Base-by-base conservation (phyloP, 2,113 vertebrate genomes). In the Urocitellus parryii region DNA sequence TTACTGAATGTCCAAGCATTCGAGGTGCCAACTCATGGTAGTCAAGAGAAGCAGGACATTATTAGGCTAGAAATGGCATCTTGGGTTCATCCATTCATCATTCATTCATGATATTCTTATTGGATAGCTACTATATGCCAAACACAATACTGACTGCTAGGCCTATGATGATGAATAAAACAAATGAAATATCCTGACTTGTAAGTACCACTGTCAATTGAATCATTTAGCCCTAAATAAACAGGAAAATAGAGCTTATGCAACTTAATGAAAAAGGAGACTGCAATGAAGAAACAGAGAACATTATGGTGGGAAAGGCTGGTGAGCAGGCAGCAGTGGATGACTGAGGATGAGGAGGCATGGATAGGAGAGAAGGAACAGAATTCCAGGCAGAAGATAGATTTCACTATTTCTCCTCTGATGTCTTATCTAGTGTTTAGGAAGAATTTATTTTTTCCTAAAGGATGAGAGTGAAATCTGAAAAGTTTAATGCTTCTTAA, bases 401-500 rank as follows among this genome's bases (percentile, higher is more conserved):
- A 58, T 58, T 58, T 58, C 20, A 42, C 0, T 16, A n/a, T 76
- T 83, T 95, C 32, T 91, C 68, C 37, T 93, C 63, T 70, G 8
- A 39, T 56, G 63, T 56, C 8, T 51, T 80, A 68, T 8, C 32
- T 79, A 29, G 27, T 37, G 0, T 86, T 91, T 78, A 4, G 39
- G 85, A 94, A 8, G 14, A 96, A 56, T 51, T 14, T 73, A 16
- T 48, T 79, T 27, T 42, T 45, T 42, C n/a, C 39, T 81, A 34
- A 9, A 95, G 37, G 14, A 96, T 87, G 7, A 94, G 24, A 95
- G 8, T 70, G 70, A 96, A 96, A 70, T 37, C 17, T 87, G 3
- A 94, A 70, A 79, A 70, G 24, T 65, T 18, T 78, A 82, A 88
- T 84, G 73, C 11, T 24, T 87, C 65, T 63, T 56, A 51, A 96